Evolutionary conservation across 2,113 vertebrate genomes (phyloP).

Genomic region (Odocoileus virginianus): DNA sequence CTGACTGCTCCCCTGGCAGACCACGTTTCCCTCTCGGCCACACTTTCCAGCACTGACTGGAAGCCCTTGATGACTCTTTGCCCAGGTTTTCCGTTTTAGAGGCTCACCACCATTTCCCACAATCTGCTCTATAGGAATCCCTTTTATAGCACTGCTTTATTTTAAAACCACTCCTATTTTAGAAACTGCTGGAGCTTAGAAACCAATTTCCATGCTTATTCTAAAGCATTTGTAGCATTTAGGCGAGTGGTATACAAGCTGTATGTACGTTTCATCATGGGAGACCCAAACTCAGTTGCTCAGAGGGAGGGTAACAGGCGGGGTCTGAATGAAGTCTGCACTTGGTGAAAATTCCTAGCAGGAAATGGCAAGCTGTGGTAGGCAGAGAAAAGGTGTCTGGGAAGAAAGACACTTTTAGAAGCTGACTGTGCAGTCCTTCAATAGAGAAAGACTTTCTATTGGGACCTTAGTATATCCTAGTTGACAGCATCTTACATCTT

Average conservation of each 20-base stretch:
- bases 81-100: conserved; percentile 17
- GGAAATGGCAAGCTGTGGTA: background rate
- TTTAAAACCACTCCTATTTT: conserved; percentile 82
- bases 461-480: accelerated
- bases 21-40: accelerated
- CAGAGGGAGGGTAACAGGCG: background rate
- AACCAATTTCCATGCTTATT: conserved; percentile 82
- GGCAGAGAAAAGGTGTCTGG: background rate
- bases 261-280: conserved; percentile 43
- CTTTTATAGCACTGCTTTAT: conserved; percentile 69
- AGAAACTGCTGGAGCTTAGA: conserved; percentile 82
- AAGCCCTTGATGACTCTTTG: conserved; percentile 23
- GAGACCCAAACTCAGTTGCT: conserved; percentile 39
- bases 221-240: conserved; percentile 72
- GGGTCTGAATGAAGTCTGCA: background rate
- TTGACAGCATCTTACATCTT: background rate
- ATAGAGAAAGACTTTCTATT: background rate
- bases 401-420: background rate
- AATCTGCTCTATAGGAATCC: conserved; percentile 64
- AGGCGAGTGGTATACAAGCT: conserved; percentile 58
- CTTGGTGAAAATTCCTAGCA: background rate
- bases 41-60: background rate
- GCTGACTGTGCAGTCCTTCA: background rate
- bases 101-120: conserved; percentile 36
- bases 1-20: background rate